Evolutionary conservation across 2,113 vertebrate genomes (phyloP), one percentile per base, ranked within the genome.

Genomic region (Tenebrosternarchus preto): DNA sequence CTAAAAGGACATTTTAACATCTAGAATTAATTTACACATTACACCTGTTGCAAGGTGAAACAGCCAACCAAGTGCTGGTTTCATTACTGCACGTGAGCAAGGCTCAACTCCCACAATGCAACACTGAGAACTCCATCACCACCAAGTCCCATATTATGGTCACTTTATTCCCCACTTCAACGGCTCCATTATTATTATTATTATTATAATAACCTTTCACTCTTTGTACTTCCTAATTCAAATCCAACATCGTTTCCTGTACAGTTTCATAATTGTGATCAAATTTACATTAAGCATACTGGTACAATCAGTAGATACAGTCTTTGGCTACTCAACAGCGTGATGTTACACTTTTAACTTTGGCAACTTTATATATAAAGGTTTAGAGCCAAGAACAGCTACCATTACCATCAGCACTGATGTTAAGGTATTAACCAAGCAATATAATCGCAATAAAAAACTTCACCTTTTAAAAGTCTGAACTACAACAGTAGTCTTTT

Each of bases 181-280:
- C 46, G 33, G 27, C 36, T 20, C 60, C 82, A 50, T 87, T 36
- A 0, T 46, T 6, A 73, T n/a, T n/a, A n/a, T n/a, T n/a, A n/a
- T n/a, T n/a, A n/a, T n/a, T n/a, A n/a, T 81, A 80, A 87, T 67
- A 81, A 87, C 77, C 74, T 81, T 87, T 92, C 90, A 92, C 90
- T 85, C 90, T 92, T 92, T 90, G 86, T 87, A 91, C 88, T 85
- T 67, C n/a, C 46, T 67, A 73, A 61, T 56, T 36, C 56, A 25
- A 80, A 67, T 27, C 29, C 20, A 66, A 20, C 36, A 75, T 66
- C 64, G n/a, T 8, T 29, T 55, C 20, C 46, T 61, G 22, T 15
- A 31, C 11, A 25, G 36, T 57, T 22, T 8, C 19, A 66, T 27
- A 80, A n/a, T n/a, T n/a, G n/a, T n/a, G n/a, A 3, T 12, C 27